Percentiles rank a stretch among this genome's conserved stretches.
Conservation (phyloP, 2,113 vertebrate species). For the Columbina picui region DNA sequence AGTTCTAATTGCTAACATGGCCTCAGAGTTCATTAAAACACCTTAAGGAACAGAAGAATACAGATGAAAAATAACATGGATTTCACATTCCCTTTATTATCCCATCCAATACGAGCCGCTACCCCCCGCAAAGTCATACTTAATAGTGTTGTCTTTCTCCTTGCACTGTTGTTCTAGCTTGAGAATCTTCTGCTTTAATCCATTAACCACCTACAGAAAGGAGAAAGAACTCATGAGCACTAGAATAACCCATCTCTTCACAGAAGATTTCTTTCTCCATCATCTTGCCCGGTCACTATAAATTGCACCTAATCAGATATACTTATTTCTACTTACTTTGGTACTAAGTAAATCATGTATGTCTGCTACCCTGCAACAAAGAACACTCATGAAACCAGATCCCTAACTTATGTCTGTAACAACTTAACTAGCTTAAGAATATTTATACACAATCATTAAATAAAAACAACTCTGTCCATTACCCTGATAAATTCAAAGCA, state of each 20-base stretch:
- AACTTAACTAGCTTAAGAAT: not conserved
- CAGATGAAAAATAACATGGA: not conserved
- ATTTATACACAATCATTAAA: not conserved
- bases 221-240: not conserved
- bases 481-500: not conserved
- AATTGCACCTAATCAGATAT: not conserved
- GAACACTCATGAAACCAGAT: not conserved
- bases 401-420: not conserved
- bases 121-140: slow-evolving; percentile 61
- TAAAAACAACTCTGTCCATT: not conserved
- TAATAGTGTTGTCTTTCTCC: slow-evolving; percentile 86
- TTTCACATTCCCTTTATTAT: not conserved
- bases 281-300: not conserved
- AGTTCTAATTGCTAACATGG: not conserved
- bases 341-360: not conserved
- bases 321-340: not conserved
- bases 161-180: slow-evolving; percentile 91
- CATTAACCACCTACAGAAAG: slow-evolving; percentile 81
- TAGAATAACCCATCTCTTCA: not conserved
- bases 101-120: not conserved
- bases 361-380: not conserved
- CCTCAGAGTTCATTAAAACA: not conserved
- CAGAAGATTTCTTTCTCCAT: not conserved
- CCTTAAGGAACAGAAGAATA: not conserved
- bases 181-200: slow-evolving; percentile 89